Evolutionary conservation across 2,113 vertebrate genomes (phyloP).

Genomic region (Hippocampus zosterae): DNA sequence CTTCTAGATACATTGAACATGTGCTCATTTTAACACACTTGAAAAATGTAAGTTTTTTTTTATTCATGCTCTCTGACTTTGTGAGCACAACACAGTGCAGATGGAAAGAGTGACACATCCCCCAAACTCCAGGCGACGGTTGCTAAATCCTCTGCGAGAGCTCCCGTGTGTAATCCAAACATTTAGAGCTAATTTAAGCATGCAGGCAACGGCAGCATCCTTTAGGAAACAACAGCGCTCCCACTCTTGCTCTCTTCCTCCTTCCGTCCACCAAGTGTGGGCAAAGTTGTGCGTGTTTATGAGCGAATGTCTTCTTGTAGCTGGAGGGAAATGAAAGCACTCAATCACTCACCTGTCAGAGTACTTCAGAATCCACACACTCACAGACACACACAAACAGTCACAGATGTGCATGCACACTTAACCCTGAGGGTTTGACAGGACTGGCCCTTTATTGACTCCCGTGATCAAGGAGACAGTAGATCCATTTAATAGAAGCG

Average conservation of each 20-base stretch:
- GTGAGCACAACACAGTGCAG: constrained; percentile 9
- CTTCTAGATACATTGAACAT: constrained; percentile 14
- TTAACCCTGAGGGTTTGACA: constrained; percentile 65
- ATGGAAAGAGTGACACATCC: constrained; percentile 62
- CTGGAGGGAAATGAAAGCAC: constrained; percentile 70
- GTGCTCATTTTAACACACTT: constrained; percentile 14
- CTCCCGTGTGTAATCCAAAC: constrained; percentile 75
- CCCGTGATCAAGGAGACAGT: constrained; percentile 72
- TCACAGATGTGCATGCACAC: constrained; percentile 50
- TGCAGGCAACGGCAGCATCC: constrained; percentile 69
- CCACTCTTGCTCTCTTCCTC: constrained; percentile 27
- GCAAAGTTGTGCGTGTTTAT: constrained; percentile 21
- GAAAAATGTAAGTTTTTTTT: constrained; percentile 6
- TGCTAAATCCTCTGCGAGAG: constrained; percentile 71
- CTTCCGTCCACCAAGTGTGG: constrained; percentile 14
- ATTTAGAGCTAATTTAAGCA: constrained; percentile 78
- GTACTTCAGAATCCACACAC: constrained; percentile 56
- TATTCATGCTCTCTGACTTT: constrained; percentile 5
- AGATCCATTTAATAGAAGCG: constrained; percentile 69
- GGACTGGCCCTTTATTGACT: constrained; percentile 70
- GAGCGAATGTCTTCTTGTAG: constrained; percentile 52
- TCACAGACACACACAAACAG: constrained; percentile 4
- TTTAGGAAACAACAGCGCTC: constrained; percentile 68
- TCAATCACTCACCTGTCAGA: constrained; percentile 73
- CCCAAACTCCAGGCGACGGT: constrained; percentile 58